Percentiles rank a stretch among this genome's conserved stretches.
Conservation (phyloP, 37 sponge, comb jelly and placozoan species). For the Theonella swinhoei region DNA sequence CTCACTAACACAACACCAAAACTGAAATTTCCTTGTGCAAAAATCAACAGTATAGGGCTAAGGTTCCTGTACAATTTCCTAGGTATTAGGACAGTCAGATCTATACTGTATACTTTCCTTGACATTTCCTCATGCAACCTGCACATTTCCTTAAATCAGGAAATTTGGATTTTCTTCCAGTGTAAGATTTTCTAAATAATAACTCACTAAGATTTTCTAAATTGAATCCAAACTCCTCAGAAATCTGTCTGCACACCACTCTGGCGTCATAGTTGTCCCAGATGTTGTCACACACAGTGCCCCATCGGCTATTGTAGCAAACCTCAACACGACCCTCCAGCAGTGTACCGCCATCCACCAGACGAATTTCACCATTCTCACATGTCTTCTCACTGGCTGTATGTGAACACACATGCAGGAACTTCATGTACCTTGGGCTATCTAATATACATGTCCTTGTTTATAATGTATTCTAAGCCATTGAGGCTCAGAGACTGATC, state of each 20-base stretch:
- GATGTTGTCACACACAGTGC: slow-evolving; percentile 39
- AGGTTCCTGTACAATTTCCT: too few species aligned
- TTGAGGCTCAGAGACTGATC: too few species aligned
- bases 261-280: slow-evolving; percentile 19
- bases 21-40: too few species aligned
- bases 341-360: slow-evolving; percentile 7
- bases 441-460: background rate
- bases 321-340: slow-evolving; percentile 31
- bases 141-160: too few species aligned
- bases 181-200: background rate
- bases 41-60: too few species aligned
- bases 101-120: too few species aligned
- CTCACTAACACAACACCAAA: too few species aligned
- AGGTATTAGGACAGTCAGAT: too few species aligned
- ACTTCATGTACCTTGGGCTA: background rate
- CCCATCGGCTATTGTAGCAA: slow-evolving; percentile 35
- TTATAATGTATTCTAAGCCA: background rate
- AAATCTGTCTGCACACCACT: slow-evolving; percentile 40
- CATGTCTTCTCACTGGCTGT: background rate
- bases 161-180: too few species aligned
- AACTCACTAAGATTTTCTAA: background rate
- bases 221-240: background rate
- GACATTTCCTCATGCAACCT: too few species aligned
- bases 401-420: background rate
- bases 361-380: slow-evolving; percentile 14